Base-by-base conservation (phyloP, 2,888 invertebrate species). In the Tinea pellionella region DNA sequence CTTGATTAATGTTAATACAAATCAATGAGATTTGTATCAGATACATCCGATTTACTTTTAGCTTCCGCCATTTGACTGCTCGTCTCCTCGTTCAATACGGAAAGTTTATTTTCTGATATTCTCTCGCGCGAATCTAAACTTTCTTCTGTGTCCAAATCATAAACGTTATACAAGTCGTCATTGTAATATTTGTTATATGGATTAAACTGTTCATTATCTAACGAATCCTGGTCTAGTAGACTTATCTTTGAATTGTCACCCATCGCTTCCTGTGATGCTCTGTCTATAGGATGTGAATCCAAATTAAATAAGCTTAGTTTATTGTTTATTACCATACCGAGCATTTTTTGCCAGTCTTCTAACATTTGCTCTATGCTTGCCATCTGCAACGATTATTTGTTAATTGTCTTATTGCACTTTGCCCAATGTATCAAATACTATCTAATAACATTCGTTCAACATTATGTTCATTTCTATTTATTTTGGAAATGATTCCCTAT, bases 281-380 rank as follows among this genome's bases (percentile, higher is more conserved):
- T 65, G 62, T 79, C 79, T 3, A 41, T 71, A 72, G 41, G 73
- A n/a, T 71, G 73, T 37, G 73, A 60, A 60, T 79, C 78, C 43
- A 70, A 6, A 18, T 47, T 75, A 58, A 79, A 62, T 18, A 76
- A 66, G 6, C 73, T 71, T 60, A 78, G 62, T 64, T 77, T 78
- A 63, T 68, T 75, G 61, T 79, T 78, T 60, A 80, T 76, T 41
- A 81, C 83, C 73, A 74, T 75, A 62, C 73, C 79, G 1, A 87
- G 66, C 2, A 77, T 72, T 61, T 78, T 77, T 63, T 86, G 82
- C 85, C 86, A 86, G 61, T 80, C 78, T 63, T 83, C 79, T 60
- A 87, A 65, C 6, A 80, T 65, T 59, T 76, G 78, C 63, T 79
- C 82, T 60, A 80, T 76, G 61, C 64, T 74, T 61, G 82, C 81